Percentiles rank a stretch among this genome's conserved stretches.
These are phyloP conservation scores for Aviceda subcristata DNA, from an alignment of 2,113 vertebrate genomes.

Conservation along the genomic window DNA sequence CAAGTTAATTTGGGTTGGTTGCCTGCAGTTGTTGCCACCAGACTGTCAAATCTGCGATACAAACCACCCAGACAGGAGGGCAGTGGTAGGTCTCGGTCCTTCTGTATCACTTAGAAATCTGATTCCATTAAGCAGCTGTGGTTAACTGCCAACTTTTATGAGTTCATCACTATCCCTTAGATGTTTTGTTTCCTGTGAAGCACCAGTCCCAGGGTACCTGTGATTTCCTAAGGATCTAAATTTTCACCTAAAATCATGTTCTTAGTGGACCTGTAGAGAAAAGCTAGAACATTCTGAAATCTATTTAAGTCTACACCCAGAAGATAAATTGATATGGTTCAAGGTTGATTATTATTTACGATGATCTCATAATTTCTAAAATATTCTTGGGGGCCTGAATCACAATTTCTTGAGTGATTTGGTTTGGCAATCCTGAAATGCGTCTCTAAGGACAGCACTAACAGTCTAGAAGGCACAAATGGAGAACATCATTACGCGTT, in stretches of 20 bases:
- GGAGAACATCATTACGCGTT: accelerated
- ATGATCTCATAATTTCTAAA: neutral
- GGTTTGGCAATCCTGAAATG: neutral
- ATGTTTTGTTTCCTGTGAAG: neutral
- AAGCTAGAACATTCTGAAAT: neutral
- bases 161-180: neutral
- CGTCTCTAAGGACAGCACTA: neutral
- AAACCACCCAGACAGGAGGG: neutral
- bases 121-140: neutral
- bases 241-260: neutral
- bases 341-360: neutral
- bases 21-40: neutral
- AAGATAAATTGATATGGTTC: neutral
- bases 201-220: neutral
- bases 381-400: neutral
- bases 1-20: neutral
- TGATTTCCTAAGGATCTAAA: neutral
- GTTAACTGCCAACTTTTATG: neutral
- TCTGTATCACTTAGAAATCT: neutral
- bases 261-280: neutral
- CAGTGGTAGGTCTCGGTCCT: neutral
- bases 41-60: neutral
- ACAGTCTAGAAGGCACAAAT: neutral
- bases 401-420: neutral
- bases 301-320: neutral